A percentile compares a stretch with the other conserved stretches of the same genome.
phyloP scores from a whole-genome alignment of 2,113 vertebrate species.

The Ciconia maguari region DNA sequence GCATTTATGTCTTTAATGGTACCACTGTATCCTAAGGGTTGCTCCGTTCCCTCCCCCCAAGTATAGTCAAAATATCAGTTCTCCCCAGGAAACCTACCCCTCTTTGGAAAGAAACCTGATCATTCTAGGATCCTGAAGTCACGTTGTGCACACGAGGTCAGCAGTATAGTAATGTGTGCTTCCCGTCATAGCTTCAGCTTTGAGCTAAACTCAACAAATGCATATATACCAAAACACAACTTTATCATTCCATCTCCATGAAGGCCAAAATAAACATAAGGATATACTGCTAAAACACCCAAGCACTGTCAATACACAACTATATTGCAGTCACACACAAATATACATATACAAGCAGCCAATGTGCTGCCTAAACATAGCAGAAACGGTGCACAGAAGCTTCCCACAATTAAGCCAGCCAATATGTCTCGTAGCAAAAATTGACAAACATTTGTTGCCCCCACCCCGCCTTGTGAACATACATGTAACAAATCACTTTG shows the following conservation, averaged over 20 bases:
- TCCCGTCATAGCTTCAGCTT: background rate
- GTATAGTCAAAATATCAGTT: background rate
- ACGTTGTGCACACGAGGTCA: background rate
- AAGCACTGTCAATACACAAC: background rate
- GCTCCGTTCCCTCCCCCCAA: background rate
- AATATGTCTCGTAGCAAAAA: background rate
- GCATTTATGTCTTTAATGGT: background rate
- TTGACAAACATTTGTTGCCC: background rate
- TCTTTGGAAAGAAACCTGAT: background rate
- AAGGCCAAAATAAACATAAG: slow-evolving; percentile 10
- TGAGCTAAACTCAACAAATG: background rate
- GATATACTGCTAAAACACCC: background rate
- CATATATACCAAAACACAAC: background rate
- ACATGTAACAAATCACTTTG: background rate
- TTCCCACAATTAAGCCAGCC: background rate
- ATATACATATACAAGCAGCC: background rate
- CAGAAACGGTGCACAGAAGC: background rate
- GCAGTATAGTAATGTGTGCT: background rate
- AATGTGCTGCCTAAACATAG: background rate
- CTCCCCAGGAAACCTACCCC: background rate
- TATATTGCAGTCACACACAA: background rate
- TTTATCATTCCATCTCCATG: background rate
- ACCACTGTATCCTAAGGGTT: background rate
- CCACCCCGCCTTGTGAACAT: background rate
- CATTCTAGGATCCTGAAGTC: background rate